Conservation (phyloP, 2,113 vertebrate genomes). For the Epinephelus cyanopodus region DNA sequence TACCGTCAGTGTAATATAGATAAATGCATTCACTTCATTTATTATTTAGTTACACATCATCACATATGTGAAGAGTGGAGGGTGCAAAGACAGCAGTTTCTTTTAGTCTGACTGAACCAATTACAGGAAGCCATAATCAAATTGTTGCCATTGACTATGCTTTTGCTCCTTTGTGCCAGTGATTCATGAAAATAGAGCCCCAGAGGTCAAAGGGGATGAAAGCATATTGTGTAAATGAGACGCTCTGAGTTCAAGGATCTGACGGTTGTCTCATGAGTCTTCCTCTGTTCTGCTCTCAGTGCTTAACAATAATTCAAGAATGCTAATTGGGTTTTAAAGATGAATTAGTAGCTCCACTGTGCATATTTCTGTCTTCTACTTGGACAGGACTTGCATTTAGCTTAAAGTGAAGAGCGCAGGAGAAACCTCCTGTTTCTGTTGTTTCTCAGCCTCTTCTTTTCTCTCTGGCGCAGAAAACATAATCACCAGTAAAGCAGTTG, state of each 20-base stretch:
- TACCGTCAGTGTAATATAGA: neutral
- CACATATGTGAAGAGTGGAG: neutral
- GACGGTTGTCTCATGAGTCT: slow-evolving; percentile 26
- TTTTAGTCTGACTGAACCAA: neutral
- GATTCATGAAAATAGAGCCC: neutral
- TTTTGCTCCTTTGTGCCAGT: slow-evolving; percentile 1
- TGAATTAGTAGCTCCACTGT: slow-evolving; percentile 40
- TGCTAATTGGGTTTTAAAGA: slow-evolving; percentile 42
- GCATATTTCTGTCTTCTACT: neutral
- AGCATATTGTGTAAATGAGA: slow-evolving; percentile 18
- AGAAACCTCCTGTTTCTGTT: neutral
- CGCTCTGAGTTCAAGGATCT: slow-evolving; percentile 10
- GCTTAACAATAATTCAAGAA: slow-evolving; percentile 33
- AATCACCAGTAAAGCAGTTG: slow-evolving; percentile 39
- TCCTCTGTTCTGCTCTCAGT: neutral
- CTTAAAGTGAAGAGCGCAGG: slow-evolving; percentile 35
- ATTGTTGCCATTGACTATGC: neutral
- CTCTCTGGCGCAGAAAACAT: slow-evolving; percentile 21
- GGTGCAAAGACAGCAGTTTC: neutral
- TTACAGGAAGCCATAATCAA: slow-evolving; percentile 3
- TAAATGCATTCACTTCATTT: neutral
- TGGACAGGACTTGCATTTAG: neutral
- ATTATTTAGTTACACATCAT: neutral
- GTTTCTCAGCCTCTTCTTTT: neutral
- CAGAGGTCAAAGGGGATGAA: slow-evolving; percentile 33